Evolutionary conservation across 2,113 vertebrate genomes (phyloP).

Genomic region (Zingel zingel): DNA sequence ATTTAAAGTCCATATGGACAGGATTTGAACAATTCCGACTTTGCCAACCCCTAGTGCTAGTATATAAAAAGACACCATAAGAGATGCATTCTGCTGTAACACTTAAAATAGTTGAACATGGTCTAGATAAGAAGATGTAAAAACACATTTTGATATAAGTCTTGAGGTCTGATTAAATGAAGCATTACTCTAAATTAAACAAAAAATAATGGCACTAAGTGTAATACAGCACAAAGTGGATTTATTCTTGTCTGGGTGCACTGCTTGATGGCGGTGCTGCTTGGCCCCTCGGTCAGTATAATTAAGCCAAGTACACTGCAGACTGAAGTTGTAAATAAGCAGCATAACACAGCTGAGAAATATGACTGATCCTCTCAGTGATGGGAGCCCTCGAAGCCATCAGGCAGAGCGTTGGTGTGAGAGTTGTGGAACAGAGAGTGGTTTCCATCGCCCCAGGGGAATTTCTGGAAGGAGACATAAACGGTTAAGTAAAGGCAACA

Average conservation of each 20-base stretch:
- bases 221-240: conserved; percentile 16
- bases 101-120: neutral
- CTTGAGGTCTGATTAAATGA: neutral
- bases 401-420: conserved; percentile 88
- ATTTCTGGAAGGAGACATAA: conserved; percentile 80
- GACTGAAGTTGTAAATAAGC: neutral
- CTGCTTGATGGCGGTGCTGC: neutral
- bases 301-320: conserved; percentile 20
- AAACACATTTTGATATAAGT: neutral
- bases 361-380: conserved; percentile 62
- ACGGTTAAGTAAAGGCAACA: neutral
- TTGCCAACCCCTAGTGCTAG: neutral
- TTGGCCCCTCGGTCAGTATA: conserved; percentile 17
- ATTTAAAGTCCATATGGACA: neutral
- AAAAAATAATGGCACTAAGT: conserved; percentile 18
- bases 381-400: conserved; percentile 84
- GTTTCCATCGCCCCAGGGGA: conserved; percentile 93
- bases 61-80: neutral
- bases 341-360: neutral
- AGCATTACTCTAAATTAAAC: neutral
- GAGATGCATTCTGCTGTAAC: neutral
- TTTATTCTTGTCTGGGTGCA: conserved; percentile 54
- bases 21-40: neutral
- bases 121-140: neutral
- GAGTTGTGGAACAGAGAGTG: conserved; percentile 91